A percentile compares a stretch with the other conserved stretches of the same genome.
Conservation (phyloP, 2,797 vertebrate species). For the Typhlichthys subterraneus region DNA sequence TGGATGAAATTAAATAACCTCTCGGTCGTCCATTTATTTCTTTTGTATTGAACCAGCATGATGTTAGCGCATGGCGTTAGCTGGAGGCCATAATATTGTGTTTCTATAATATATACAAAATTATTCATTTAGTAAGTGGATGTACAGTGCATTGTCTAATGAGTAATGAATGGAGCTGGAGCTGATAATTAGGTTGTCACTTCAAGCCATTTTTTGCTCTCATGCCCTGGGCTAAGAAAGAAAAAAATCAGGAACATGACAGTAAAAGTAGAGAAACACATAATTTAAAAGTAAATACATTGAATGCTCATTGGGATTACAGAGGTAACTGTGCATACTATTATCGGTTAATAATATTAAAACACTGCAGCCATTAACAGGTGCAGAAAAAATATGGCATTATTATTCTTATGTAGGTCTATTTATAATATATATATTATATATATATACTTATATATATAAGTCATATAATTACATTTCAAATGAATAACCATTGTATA, state of each 20-base stretch:
- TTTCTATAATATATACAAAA: conserved; percentile 85
- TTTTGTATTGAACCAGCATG: conserved; percentile 80
- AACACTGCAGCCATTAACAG: conserved; percentile 14
- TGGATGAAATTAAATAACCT: conserved; percentile 83
- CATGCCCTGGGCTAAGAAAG: conserved; percentile 69
- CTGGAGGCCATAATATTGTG: conserved; percentile 82
- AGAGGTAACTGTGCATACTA: conserved; percentile 41
- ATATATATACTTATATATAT: too few relatives aligned
- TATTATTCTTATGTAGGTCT: conserved; percentile 22
- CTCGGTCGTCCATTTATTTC: conserved; percentile 81
- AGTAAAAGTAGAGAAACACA: conserved; percentile 32
- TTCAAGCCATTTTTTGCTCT: conserved; percentile 76
- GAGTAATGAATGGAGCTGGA: conserved; percentile 82
- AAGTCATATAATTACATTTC: conserved; percentile 16
- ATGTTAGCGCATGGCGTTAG: conserved; percentile 74
- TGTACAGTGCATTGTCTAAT: conserved; percentile 85
- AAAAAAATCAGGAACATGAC: conserved; percentile 46
- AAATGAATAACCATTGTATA: conserved; percentile 17
- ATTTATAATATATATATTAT: too few relatives aligned
- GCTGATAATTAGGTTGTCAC: conserved; percentile 86
- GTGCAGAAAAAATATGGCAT: conserved; percentile 23
- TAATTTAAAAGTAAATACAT: conserved; percentile 64
- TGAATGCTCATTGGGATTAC: conserved; percentile 32
- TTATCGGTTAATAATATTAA: conserved; percentile 25
- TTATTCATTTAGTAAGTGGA: conserved; percentile 86